Conservation (phyloP, 2,797 vertebrate species). For the Tinamus major region DNA sequence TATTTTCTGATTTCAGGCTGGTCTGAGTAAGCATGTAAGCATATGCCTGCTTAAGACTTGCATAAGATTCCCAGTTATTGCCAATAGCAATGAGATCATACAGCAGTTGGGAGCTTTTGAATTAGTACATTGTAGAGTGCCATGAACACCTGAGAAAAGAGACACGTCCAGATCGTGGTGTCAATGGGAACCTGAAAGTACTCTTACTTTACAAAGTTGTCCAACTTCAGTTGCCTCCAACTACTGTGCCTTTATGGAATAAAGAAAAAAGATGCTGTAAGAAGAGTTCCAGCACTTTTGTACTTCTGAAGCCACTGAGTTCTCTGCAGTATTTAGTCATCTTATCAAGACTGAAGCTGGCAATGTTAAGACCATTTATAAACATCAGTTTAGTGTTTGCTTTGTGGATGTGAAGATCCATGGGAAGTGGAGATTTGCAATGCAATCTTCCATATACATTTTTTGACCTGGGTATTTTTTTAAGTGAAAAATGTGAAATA, state of each 20-base stretch:
- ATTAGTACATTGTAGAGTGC: not conserved
- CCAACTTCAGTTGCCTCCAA: not conserved
- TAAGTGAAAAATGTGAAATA: not conserved
- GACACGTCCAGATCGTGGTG: fast-evolving
- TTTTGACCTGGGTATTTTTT: not conserved
- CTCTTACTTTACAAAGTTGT: not conserved
- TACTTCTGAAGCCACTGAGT: not conserved
- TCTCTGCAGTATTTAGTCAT: not conserved
- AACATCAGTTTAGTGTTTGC: not conserved
- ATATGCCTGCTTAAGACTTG: not conserved
- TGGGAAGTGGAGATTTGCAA: not conserved
- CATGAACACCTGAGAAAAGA: not conserved
- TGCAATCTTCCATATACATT: not conserved
- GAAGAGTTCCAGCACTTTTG: not conserved
- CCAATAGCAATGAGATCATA: not conserved
- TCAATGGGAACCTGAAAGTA: not conserved
- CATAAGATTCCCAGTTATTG: not conserved
- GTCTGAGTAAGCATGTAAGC: not conserved
- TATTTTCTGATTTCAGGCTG: not conserved
- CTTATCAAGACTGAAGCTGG: not conserved
- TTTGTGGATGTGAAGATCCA: not conserved
- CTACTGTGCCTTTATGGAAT: not conserved
- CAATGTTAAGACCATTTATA: not conserved
- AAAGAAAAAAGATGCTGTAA: not conserved
- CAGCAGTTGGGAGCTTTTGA: not conserved